phyloP scores from a whole-genome alignment of 2,888 invertebrate species.

The Creontiades dilutus region DNA sequence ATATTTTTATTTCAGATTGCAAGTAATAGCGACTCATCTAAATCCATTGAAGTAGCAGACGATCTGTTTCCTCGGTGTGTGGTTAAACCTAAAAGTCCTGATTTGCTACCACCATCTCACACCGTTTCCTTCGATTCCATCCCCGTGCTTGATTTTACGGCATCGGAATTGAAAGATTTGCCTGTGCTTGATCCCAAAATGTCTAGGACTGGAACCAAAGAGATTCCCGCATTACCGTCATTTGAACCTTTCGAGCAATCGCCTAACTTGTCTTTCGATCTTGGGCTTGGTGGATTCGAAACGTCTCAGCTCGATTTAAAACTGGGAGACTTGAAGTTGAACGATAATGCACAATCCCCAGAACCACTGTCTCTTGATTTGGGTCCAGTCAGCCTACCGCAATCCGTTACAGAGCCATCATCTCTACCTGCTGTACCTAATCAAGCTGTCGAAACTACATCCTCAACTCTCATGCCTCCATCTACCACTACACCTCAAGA shows the following conservation, averaged over 20 bases:
- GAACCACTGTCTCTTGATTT: slow-evolving; percentile 67
- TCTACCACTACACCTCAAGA: slow-evolving; percentile 42
- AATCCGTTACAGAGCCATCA: not conserved
- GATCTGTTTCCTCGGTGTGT: slow-evolving; percentile 73
- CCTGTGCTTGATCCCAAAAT: slow-evolving; percentile 4
- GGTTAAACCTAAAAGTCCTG: slow-evolving; percentile 69
- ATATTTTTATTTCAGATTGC: slow-evolving; percentile 10
- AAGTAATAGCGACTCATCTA: not conserved
- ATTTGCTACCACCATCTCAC: not conserved
- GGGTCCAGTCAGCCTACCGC: not conserved
- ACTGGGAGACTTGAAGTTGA: not conserved
- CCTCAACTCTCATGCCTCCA: not conserved
- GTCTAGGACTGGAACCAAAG: not conserved
- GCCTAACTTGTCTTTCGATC: not conserved
- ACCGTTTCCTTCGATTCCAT: not conserved
- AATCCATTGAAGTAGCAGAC: slow-evolving; percentile 58
- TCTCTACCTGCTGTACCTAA: slow-evolving; percentile 7
- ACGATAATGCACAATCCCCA: not conserved
- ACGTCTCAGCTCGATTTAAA: not conserved
- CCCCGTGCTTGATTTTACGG: not conserved
- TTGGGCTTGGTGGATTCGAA: not conserved
- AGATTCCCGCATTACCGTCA: not conserved
- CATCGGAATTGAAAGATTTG: not conserved
- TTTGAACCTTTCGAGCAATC: not conserved
- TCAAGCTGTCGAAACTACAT: not conserved